A percentile compares a stretch with the other conserved stretches of the same genome.
These are phyloP conservation scores for Sebastes schlegelii DNA, from an alignment of 2,113 vertebrate species.

Conservation along the genomic window DNA sequence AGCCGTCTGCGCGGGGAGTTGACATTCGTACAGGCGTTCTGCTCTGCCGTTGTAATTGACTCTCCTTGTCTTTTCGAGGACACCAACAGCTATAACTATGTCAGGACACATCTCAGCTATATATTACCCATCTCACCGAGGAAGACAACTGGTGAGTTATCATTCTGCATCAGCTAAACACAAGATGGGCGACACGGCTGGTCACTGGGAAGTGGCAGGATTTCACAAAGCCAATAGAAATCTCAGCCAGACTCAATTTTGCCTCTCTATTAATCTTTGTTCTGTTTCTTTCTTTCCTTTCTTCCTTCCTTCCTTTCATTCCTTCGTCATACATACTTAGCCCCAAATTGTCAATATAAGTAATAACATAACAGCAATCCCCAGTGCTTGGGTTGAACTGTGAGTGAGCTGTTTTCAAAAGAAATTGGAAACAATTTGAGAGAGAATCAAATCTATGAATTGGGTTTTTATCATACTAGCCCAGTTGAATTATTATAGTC, in stretches of 20 bases:
- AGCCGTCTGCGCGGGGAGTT: constrained; percentile 83
- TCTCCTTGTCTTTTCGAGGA: constrained; percentile 92
- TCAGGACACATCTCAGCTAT: constrained; percentile 90
- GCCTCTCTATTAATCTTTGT: background rate
- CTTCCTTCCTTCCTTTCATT: constrained; percentile 17
- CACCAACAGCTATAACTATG: constrained; percentile 90
- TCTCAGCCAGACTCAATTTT: constrained; percentile 54
- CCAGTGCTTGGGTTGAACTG: constrained; percentile 8
- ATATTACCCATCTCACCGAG: constrained; percentile 88
- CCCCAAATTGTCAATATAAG: constrained; percentile 16
- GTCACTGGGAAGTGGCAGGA: constrained; percentile 62
- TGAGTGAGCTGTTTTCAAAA: constrained; percentile 25
- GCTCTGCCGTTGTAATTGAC: constrained; percentile 87
- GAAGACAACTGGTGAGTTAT: constrained; percentile 93
- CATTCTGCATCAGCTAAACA: constrained; percentile 82
- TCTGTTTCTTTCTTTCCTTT: background rate
- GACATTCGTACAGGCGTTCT: constrained; percentile 84
- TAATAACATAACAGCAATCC: constrained; percentile 24
- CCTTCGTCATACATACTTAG: background rate
- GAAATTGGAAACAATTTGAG: constrained; percentile 35
- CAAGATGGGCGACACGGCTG: constrained; percentile 64
- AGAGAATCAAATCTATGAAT: constrained; percentile 34
- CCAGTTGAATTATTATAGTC: constrained; percentile 50
- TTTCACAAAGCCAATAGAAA: constrained; percentile 60
- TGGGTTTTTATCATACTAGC: constrained; percentile 18